Evolutionary conservation across 2,888 invertebrate species (phyloP), one percentile per base, ranked within the genome.

Genomic region (Exocentrus adspersus): DNA sequence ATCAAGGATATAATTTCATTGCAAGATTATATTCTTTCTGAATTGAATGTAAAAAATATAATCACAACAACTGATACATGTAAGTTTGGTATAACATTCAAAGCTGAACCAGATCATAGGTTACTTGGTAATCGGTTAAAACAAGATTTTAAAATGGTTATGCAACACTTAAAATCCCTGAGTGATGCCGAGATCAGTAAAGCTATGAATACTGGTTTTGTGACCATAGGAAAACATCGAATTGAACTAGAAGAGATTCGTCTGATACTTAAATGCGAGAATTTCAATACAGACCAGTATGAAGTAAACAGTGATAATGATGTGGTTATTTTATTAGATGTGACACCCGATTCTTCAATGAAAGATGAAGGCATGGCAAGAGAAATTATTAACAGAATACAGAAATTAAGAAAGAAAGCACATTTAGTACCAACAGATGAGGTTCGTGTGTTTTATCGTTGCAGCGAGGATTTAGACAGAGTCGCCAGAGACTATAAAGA

Each of bases 51-150:
- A 0, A 90, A 91, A 64, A 88, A 88, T 72, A 83, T 99, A 57
- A 92, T 92, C 0, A 86, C 94, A 1, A 94, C 95, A 1, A 90
- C 90, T 41, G 95, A 99, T 76, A 98, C 97, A 82, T 88, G 91
- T 70, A 93, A 92, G 75, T 99, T 95, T 83, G 97, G 78, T 2
- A 78, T 99, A 20, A 89, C 90, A 2, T 82, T 99, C 53, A 87
- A 92, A 75, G 98, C 97, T 0, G 97, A 98, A 79, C 97, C 98
- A 0, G 97, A 99, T 83, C 95, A 96, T 81, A 97, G 95, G 84
- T 85, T 90, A 21, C 87, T 98, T 9, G 99, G 98, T 0, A 88
- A 91, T 9, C 88, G 96, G 64, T 85, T 98, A 41, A 97, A 97
- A 82, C 90, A 91, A 2, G 93, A 94, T 74, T 95, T 97, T 74